phyloP scores from a whole-genome alignment of 2,797 vertebrate species.

The Pogonophryne albipinna region DNA sequence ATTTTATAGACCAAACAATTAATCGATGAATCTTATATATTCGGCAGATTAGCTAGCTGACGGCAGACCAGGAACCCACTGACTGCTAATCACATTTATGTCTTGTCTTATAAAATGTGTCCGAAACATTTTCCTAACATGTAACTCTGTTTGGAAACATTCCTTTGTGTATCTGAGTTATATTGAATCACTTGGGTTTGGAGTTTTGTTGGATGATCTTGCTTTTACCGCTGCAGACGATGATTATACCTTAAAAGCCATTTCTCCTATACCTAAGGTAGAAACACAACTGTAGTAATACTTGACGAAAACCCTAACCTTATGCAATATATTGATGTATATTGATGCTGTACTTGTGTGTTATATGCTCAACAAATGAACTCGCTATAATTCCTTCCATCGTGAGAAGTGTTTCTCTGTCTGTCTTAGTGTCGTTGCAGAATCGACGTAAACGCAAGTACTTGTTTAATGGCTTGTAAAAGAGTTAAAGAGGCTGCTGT shows the following conservation, averaged over 20 bases:
- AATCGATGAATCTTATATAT: no score
- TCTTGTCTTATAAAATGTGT: conserved; percentile 5
- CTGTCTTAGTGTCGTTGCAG: conserved; percentile 12
- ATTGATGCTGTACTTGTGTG: conserved; percentile 48
- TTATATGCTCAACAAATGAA: conserved; percentile 38
- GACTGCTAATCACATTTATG: background rate
- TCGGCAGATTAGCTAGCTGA: no score
- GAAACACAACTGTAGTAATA: conserved; percentile 70
- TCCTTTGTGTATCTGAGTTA: conserved; percentile 29
- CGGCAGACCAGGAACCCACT: background rate
- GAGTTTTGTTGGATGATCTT: conserved; percentile 16
- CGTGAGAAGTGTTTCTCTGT: conserved; percentile 31
- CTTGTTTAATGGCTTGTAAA: conserved; percentile 1
- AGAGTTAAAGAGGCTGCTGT: conserved; percentile 2
- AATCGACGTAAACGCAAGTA: conserved; percentile 7
- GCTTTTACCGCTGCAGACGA: conserved; percentile 29
- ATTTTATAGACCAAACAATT: no score
- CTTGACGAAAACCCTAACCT: conserved; percentile 61
- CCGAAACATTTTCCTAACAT: background rate
- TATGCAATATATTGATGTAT: conserved; percentile 79
- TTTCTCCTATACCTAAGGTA: conserved; percentile 65
- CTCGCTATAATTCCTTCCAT: conserved; percentile 28
- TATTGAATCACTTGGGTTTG: conserved; percentile 28
- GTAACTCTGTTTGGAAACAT: conserved; percentile 43
- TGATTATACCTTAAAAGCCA: conserved; percentile 71